Base-by-base conservation (phyloP, 1,140 invertebrate genomes). In the Copidosoma floridanum region DNA sequence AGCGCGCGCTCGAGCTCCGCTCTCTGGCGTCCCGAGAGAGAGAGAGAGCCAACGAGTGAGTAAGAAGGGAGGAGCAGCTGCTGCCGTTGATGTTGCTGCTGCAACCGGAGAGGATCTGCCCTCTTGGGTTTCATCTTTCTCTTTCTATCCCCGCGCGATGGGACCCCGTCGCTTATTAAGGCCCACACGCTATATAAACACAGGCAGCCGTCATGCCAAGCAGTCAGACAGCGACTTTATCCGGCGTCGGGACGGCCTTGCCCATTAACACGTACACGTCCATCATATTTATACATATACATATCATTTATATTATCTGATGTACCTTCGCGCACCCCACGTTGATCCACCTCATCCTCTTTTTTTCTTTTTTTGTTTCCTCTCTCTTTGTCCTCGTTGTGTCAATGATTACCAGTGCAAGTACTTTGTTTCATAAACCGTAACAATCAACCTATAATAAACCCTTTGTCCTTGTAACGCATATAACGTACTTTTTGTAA, bases 151-250 rank as follows among this genome's bases (percentile, higher is more conserved):
- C 26, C 47, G 63, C 59, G 67, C 57, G 56, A 55, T 32, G 29
- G 6, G 6, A 8, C 12, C 29, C 29, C 29, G 6, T 12, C 29
- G 29, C 78, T 79, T 78, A 79, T 79, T 80, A 79, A 50, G 52
- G 35, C 59, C 57, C 71, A 67, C 70, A 68, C 68, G 71, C 77
- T 81, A 81, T 81, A 81, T 81, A 81, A 81, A 81, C 77, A 72
- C 72, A 73, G 71, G 68, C 65, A 66, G 63, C 56, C 69, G 63
- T 68, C 65, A 75, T 75, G 65, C 65, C 71, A 70, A 71, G 68
- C 76, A 81, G 79, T 81, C 73, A 74, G 70, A 57, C 68, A 71
- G 70, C 66, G 71, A 72, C 72, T 71, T 66, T 69, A 73, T 71
- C 65, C 67, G 66, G 61, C 67, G 68, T 67, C 72, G 74, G 69